Conservation (phyloP, 2,113 vertebrate genomes). For the Phoenicopterus ruber region DNA sequence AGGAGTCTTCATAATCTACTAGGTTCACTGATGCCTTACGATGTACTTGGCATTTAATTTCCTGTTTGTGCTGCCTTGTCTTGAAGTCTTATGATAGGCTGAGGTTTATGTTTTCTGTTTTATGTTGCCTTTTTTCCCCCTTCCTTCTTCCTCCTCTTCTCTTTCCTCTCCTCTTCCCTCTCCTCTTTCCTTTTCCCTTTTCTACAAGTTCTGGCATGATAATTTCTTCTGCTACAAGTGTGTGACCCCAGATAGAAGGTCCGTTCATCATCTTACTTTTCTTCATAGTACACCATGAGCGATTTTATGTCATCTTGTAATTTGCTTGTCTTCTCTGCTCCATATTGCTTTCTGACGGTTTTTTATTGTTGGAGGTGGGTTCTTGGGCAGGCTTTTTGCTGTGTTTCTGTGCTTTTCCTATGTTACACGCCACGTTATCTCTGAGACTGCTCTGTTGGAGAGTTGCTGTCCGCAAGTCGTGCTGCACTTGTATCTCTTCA, state of each 20-base stretch:
- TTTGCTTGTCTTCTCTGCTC: neutral
- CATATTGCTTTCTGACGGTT: neutral
- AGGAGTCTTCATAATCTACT: neutral
- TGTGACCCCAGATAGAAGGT: neutral
- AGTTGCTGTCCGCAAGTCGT: neutral
- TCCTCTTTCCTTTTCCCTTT: neutral
- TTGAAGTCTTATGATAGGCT: neutral
- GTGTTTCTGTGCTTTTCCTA: neutral
- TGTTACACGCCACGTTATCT: neutral
- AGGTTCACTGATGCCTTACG: neutral
- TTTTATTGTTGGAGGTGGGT: neutral
- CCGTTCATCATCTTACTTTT: neutral
- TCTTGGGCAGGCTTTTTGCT: neutral
- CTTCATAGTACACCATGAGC: neutral
- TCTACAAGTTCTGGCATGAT: neutral
- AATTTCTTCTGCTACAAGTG: neutral
- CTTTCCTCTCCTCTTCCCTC: neutral
- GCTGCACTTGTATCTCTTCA: neutral
- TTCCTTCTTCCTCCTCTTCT: neutral
- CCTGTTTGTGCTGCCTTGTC: conserved; percentile 9
- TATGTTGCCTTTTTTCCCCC: neutral
- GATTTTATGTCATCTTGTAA: neutral
- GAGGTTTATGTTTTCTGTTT: neutral
- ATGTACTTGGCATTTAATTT: conserved; percentile 45
- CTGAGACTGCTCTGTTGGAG: neutral